Percentiles rank a stretch among this genome's conserved stretches.
Conservation (phyloP, 2,797 vertebrate species). For the Hoplostethus atlanticus region DNA sequence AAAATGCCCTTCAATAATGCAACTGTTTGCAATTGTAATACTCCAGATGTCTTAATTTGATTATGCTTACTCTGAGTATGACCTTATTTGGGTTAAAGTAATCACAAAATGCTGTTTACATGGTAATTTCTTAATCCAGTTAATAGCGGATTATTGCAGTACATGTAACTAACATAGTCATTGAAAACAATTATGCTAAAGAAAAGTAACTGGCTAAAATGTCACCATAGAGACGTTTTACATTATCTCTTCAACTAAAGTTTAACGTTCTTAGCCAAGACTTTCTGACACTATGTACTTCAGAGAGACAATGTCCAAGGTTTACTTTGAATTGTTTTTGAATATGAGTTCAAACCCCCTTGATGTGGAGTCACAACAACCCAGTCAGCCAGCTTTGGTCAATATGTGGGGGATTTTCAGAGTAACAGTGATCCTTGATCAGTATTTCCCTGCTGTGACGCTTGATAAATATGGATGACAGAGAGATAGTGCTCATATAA, state of each 20-base stretch:
- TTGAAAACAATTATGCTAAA: slow-evolving; percentile 36
- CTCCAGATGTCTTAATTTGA: too few species aligned
- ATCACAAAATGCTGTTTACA: too few species aligned
- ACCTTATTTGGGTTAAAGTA: too few species aligned
- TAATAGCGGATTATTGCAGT: too few species aligned
- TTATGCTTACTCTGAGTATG: too few species aligned
- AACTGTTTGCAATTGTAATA: too few species aligned
- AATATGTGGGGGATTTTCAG: not conserved
- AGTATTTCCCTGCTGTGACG: not conserved
- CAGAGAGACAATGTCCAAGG: not conserved
- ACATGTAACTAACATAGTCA: too few species aligned
- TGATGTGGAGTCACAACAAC: not conserved
- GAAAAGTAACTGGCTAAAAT: slow-evolving; percentile 33
- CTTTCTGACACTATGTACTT: slow-evolving; percentile 1
- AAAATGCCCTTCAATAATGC: too few species aligned
- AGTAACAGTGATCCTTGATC: not conserved
- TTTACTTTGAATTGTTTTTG: not conserved
- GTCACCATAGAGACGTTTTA: slow-evolving; percentile 23
- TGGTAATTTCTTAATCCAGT: too few species aligned
- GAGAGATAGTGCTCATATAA: slow-evolving; percentile 1
- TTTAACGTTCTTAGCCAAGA: not conserved
- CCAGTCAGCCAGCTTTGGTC: not conserved
- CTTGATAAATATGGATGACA: not conserved
- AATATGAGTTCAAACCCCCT: not conserved
- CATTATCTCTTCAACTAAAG: not conserved